These are phyloP conservation scores for Toxotes lorentzi DNA, from an alignment of 2,797 vertebrate genomes.

Conservation along the genomic window DNA sequence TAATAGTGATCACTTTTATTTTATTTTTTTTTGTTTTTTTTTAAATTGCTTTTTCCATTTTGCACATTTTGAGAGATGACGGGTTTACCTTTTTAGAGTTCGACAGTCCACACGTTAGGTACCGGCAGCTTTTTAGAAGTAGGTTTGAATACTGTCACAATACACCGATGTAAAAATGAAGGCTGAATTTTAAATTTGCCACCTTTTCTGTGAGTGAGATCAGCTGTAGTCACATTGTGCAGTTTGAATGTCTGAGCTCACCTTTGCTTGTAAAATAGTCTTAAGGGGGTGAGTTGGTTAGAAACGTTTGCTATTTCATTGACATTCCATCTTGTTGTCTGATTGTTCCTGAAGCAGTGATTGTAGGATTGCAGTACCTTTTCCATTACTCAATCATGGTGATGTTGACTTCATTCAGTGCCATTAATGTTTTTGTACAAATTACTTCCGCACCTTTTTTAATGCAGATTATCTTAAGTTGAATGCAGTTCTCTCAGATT, in stretches of 20 bases:
- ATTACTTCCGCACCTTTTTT: constrained; percentile 60
- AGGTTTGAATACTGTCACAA: constrained; percentile 87
- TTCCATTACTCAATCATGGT: constrained; percentile 90
- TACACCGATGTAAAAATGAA: constrained; percentile 86
- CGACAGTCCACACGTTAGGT: constrained; percentile 88
- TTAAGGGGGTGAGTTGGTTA: constrained; percentile 87
- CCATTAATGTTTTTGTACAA: constrained; percentile 88
- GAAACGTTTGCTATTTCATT: constrained; percentile 88
- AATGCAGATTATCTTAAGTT: constrained; percentile 63
- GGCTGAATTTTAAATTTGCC: constrained; percentile 75
- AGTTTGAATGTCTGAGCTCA: constrained; percentile 93
- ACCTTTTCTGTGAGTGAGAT: constrained; percentile 74
- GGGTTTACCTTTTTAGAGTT: constrained; percentile 76
- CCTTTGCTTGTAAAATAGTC: constrained; percentile 91
- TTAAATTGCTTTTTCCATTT: constrained; percentile 89
- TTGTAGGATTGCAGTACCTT: constrained; percentile 91
- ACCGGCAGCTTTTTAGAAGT: constrained; percentile 91
- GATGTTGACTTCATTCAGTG: constrained; percentile 93
- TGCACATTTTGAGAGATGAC: constrained; percentile 91
- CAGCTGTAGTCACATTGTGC: constrained; percentile 85
- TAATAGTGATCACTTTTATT: constrained; percentile 82
- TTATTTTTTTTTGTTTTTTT: too few species aligned
- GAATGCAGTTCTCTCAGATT: constrained; percentile 52
- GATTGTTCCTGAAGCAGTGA: constrained; percentile 93
- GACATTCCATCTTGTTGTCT: constrained; percentile 94